phyloP scores from a whole-genome alignment of 2,113 vertebrate genomes.

The Chaetodon trifascialis region DNA sequence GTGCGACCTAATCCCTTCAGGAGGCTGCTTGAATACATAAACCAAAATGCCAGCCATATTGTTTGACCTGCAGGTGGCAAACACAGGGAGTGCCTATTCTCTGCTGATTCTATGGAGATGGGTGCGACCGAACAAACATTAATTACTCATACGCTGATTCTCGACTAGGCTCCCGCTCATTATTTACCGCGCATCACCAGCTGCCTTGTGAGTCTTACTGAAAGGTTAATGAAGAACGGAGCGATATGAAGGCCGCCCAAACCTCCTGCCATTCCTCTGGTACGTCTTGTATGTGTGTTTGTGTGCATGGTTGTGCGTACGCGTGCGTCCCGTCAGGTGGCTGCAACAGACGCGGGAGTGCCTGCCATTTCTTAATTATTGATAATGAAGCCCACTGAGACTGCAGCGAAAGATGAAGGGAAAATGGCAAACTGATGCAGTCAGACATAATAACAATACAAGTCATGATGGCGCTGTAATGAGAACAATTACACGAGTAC shows the following conservation, averaged over 20 bases:
- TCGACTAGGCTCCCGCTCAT: conserved; percentile 58
- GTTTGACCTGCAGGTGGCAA: conserved; percentile 54
- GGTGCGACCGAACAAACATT: conserved; percentile 62
- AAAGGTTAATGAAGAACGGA: conserved; percentile 80
- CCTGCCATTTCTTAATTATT: conserved; percentile 84
- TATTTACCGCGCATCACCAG: conserved; percentile 69
- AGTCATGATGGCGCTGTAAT: conserved; percentile 68
- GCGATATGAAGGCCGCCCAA: conserved; percentile 54
- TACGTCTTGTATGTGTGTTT: conserved; percentile 6
- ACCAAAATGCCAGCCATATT: conserved; percentile 58
- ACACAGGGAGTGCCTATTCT: conserved; percentile 34
- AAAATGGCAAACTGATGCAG: conserved; percentile 74
- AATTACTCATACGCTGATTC: conserved; percentile 62
- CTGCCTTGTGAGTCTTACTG: conserved; percentile 64
- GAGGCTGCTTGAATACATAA: conserved; percentile 26
- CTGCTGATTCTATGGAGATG: conserved; percentile 33
- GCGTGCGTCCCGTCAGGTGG: conserved; percentile 59
- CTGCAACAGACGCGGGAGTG: conserved; percentile 66
- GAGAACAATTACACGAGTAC: conserved; percentile 68
- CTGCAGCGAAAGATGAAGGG: conserved; percentile 68
- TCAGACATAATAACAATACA: conserved; percentile 74
- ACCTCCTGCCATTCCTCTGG: conserved; percentile 54
- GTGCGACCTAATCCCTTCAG: conserved; percentile 1
- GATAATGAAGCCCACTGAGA: conserved; percentile 80
- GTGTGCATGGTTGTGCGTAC: conserved; percentile 8